Evolutionary conservation across 2,888 invertebrate species (phyloP).

Genomic region (Amaurobius ferox): DNA sequence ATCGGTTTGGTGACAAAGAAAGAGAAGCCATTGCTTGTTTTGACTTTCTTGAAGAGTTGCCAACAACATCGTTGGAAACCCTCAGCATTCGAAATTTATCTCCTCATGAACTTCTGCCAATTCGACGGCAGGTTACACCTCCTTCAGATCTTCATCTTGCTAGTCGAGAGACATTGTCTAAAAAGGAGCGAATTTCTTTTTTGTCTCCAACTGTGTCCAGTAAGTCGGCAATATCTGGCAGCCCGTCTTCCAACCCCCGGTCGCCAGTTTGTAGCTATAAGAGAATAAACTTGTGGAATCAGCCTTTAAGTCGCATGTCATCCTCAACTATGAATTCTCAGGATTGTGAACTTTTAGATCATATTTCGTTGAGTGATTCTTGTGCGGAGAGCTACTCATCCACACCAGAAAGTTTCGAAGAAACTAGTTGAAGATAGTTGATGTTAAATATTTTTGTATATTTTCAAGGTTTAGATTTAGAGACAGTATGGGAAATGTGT

Average conservation of each 20-base stretch:
- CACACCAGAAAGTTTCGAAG: conserved; percentile 66
- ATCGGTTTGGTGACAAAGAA: conserved; percentile 87
- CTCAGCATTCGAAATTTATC: not conserved
- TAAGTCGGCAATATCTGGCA: not conserved
- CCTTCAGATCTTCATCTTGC: conserved; percentile 37
- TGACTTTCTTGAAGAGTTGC: conserved; percentile 84
- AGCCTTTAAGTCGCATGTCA: conserved; percentile 64
- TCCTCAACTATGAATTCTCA: conserved; percentile 66
- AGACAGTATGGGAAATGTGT: conserved; percentile 25
- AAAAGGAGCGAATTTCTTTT: conserved; percentile 40
- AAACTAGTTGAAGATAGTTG: conserved; percentile 43
- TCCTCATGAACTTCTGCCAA: not conserved
- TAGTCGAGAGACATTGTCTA: conserved; percentile 20
- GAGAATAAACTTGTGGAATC: conserved; percentile 57
- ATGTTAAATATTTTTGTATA: conserved; percentile 59
- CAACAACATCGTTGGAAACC: conserved; percentile 68
- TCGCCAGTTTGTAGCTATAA: conserved; percentile 42
- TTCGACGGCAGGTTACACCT: conserved; percentile 2
- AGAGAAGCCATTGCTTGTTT: conserved; percentile 87
- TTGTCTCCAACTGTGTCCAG: conserved; percentile 30
- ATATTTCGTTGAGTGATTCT: conserved; percentile 71
- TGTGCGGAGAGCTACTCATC: conserved; percentile 72
- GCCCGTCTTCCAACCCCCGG: conserved; percentile 19
- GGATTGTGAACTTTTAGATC: conserved; percentile 68
- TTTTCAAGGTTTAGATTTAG: conserved; percentile 11